phyloP scores from a whole-genome alignment of 2,888 invertebrate genomes.

The Tenthredo amoena region DNA sequence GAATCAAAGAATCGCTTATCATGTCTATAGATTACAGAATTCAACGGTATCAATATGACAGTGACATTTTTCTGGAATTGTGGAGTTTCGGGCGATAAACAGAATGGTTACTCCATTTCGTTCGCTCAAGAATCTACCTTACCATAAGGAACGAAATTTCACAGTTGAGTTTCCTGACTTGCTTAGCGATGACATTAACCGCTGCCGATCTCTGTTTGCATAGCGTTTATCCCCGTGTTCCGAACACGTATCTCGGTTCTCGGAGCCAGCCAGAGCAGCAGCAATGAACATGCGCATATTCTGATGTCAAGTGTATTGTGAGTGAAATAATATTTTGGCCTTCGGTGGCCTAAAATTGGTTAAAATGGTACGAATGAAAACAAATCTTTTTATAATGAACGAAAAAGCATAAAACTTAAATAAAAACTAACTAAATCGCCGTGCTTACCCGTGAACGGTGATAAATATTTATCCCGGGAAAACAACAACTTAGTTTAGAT shows the following conservation, averaged over 20 bases:
- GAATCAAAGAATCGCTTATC: no score
- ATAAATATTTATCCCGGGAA: neutral
- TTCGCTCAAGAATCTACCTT: neutral
- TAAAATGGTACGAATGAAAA: slow-evolving; percentile 70
- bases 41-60: no score
- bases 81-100: no score
- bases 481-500: neutral
- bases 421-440: neutral
- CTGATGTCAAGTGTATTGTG: slow-evolving; percentile 74
- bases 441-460: neutral
- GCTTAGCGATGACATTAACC: neutral
- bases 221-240: neutral
- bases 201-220: neutral
- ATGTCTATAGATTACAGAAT: no score
- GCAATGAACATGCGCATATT: slow-evolving; percentile 67
- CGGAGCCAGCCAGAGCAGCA: neutral
- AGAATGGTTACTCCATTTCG: no score
- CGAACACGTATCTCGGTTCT: neutral
- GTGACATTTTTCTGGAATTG: no score
- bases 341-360: slow-evolving; percentile 74
- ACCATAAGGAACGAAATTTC: neutral
- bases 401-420: neutral
- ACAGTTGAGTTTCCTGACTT: neutral
- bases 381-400: neutral
- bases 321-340: slow-evolving; percentile 77